These are phyloP conservation scores for Archaeoteleia sp. DNA, from an alignment of 2,888 invertebrate genomes.

Conservation along the genomic window DNA sequence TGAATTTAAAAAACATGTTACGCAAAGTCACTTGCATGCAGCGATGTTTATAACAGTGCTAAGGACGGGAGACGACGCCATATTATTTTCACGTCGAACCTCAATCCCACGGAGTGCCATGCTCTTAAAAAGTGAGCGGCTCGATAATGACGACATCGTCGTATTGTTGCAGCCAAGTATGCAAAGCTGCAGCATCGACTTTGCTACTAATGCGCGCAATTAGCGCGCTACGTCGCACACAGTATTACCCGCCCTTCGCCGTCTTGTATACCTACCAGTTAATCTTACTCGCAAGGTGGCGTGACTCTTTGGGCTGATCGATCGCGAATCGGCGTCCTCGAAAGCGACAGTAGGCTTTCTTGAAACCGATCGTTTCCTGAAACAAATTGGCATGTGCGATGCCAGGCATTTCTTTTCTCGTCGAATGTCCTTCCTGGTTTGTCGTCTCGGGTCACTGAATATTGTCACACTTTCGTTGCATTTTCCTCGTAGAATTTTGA, in stretches of 20 bases:
- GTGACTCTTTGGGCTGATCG: constrained; percentile 29
- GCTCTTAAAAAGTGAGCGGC: constrained; percentile 42
- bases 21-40: too few species aligned
- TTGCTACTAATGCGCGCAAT: constrained; percentile 38
- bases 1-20: too few species aligned
- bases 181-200: constrained; percentile 16
- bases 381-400: constrained; percentile 41
- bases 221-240: constrained; percentile 39
- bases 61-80: constrained; percentile 29
- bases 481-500: too few species aligned
- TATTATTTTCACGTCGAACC: constrained; percentile 18
- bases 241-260: constrained; percentile 17
- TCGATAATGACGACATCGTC: constrained; percentile 42
- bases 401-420: constrained; percentile 15
- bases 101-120: constrained; percentile 39
- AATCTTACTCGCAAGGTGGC: constrained; percentile 18
- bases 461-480: too few species aligned
- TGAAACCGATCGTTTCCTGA: constrained; percentile 34
- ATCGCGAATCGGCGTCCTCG: constrained; percentile 22
- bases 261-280: constrained; percentile 9
- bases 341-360: constrained; percentile 18
- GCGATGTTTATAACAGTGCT: constrained; percentile 26
- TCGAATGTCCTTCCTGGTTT: constrained; percentile 16
- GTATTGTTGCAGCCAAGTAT: constrained; percentile 41
- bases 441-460: background rate